Evolutionary conservation across 2,113 vertebrate genomes (phyloP).

Genomic region (Larimichthys crocea): DNA sequence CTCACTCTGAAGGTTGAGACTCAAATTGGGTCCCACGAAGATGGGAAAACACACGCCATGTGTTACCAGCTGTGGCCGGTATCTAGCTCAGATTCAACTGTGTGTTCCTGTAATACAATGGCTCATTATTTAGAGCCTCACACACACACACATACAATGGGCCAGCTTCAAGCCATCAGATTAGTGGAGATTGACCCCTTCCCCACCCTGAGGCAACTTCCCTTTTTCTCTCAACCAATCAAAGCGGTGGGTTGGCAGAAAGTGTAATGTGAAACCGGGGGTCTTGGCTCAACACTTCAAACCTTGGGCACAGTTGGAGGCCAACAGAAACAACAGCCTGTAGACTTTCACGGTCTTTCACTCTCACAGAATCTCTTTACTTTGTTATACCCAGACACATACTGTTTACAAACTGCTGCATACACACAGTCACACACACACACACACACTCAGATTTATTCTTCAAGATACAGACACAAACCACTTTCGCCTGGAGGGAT

Average conservation of each 20-base stretch:
- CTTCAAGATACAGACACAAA: constrained; percentile 37
- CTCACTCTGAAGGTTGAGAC: constrained; percentile 30
- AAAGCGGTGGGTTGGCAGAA: constrained; percentile 68
- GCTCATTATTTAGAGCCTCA: constrained; percentile 78
- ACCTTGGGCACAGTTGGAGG: constrained; percentile 73
- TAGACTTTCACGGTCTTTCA: constrained; percentile 63
- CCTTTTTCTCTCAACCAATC: constrained; percentile 76
- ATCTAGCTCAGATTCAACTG: constrained; percentile 60
- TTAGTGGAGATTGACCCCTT: constrained; percentile 78
- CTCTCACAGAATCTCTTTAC: constrained; percentile 44
- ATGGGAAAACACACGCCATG: constrained; percentile 56
- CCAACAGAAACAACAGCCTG: constrained; percentile 74
- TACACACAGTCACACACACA: not conserved
- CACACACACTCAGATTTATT: constrained; percentile 23
- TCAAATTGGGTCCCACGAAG: constrained; percentile 32
- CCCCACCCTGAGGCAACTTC: constrained; percentile 74
- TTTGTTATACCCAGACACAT: constrained; percentile 32
- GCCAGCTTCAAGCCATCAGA: constrained; percentile 72
- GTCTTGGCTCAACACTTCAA: constrained; percentile 73
- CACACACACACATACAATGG: constrained; percentile 71
- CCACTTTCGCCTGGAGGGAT: constrained; percentile 34
- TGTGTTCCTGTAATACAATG: constrained; percentile 81
- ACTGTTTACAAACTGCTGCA: constrained; percentile 45
- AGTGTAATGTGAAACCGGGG: constrained; percentile 83
- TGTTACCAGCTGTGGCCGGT: constrained; percentile 71